Evolutionary conservation across 2,888 invertebrate species (phyloP).

Genomic region (Oscheius sp.): DNA sequence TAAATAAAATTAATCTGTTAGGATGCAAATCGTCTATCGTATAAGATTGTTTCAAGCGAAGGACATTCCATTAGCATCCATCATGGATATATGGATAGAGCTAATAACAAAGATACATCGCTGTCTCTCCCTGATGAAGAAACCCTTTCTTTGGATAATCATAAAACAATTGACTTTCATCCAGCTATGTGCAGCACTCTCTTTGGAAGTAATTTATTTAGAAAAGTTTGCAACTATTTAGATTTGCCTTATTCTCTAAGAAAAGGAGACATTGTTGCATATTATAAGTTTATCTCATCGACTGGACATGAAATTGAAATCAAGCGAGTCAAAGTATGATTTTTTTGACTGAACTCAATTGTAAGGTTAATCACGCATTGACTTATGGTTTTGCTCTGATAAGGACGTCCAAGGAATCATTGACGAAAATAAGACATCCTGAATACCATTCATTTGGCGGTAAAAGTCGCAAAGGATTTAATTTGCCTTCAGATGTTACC

Average conservation of each 20-base stretch:
- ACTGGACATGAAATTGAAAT: not conserved
- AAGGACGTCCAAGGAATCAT: conserved; percentile 22
- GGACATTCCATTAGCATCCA: conserved; percentile 1
- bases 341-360: not conserved
- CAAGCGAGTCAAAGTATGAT: not conserved
- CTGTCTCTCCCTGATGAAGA: not conserved
- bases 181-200: not conserved
- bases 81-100: conserved; percentile 5
- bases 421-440: not conserved
- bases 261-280: not conserved
- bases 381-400: conserved; percentile 40
- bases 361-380: conserved; percentile 29
- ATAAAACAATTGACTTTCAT: not conserved
- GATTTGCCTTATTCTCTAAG: not conserved
- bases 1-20: not conserved
- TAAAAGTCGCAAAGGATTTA: not conserved
- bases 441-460: conserved; percentile 29
- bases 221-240: not conserved
- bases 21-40: conserved; percentile 16
- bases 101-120: not conserved
- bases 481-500: conserved; percentile 10
- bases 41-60: not conserved
- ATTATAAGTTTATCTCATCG: not conserved
- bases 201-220: not conserved
- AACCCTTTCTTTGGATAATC: not conserved